Percentiles rank a stretch among this genome's conserved stretches.
These are phyloP conservation scores for fruit fly (Drosophila melanogaster) DNA, from an alignment of 1,140 invertebrate species.

Conservation along the genomic window DNA sequence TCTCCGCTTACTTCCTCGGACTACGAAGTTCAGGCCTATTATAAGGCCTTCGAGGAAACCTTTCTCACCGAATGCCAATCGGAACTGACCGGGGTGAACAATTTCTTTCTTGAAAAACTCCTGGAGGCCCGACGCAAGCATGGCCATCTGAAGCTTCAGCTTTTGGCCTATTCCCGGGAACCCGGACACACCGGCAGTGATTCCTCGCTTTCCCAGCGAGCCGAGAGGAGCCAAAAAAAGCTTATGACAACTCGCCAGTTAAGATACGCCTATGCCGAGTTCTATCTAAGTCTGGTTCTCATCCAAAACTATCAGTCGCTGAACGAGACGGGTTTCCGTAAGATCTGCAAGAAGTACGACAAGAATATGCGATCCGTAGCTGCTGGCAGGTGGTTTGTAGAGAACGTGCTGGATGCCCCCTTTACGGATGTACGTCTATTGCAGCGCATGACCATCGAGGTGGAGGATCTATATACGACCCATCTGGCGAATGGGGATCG, in stretches of 20 bases:
- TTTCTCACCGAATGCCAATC: constrained; percentile 97
- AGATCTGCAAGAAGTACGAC: constrained; percentile 99
- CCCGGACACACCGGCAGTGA: constrained; percentile 36
- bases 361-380: constrained; percentile 86
- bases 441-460: constrained; percentile 87
- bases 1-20: neutral
- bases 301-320: constrained; percentile 95
- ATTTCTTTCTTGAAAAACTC: constrained; percentile 98
- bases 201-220: constrained; percentile 11
- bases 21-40: constrained; percentile 85
- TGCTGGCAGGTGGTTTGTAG: constrained; percentile 38
- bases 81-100: constrained; percentile 97
- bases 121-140: constrained; percentile 98
- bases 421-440: constrained; percentile 44
- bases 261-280: constrained; percentile 98
- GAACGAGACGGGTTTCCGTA: constrained; percentile 99
- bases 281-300: constrained; percentile 98
- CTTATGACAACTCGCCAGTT: constrained; percentile 90
- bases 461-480: constrained; percentile 88
- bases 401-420: constrained; percentile 19
- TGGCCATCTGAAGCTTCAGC: constrained; percentile 94
- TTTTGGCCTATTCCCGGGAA: constrained; percentile 81
- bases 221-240: constrained; percentile 56
- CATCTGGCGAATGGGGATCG: constrained; percentile 90
- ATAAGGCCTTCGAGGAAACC: constrained; percentile 96